Evolutionary conservation across 2,797 vertebrate species (phyloP).

Genomic region (Falco cherrug): DNA sequence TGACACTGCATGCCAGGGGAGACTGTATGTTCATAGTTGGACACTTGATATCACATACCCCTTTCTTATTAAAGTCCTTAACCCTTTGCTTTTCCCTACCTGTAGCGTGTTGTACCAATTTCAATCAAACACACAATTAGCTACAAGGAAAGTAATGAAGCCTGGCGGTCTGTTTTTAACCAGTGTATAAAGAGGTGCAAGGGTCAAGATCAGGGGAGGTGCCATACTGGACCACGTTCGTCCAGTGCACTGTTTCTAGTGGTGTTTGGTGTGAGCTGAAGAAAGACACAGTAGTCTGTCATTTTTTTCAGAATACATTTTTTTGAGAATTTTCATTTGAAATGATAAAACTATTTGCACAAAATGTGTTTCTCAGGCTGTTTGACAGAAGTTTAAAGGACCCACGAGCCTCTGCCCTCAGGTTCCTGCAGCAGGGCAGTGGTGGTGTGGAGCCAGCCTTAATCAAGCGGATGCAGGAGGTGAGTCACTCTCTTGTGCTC

Average conservation of each 20-base stretch:
- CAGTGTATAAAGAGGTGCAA: background rate
- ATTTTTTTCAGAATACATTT: background rate
- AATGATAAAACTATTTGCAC: background rate
- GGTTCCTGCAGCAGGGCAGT: accelerated
- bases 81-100: background rate
- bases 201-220: background rate
- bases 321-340: background rate
- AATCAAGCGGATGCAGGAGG: accelerated
- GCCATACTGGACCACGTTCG: background rate
- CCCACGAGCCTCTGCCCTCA: accelerated
- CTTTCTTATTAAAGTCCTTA: background rate
- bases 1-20: background rate
- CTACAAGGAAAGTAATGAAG: background rate
- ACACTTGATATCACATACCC: background rate
- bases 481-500: background rate
- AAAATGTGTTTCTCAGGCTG: background rate
- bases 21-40: background rate
- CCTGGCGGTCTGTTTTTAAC: background rate
- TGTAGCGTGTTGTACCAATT: background rate
- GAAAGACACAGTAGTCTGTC: background rate
- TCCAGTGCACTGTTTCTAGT: background rate
- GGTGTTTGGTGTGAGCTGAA: background rate
- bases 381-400: background rate
- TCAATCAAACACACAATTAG: background rate
- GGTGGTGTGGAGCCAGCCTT: background rate